phyloP scores from a whole-genome alignment of 2,113 vertebrate species.

The Toxotes chatareus region DNA sequence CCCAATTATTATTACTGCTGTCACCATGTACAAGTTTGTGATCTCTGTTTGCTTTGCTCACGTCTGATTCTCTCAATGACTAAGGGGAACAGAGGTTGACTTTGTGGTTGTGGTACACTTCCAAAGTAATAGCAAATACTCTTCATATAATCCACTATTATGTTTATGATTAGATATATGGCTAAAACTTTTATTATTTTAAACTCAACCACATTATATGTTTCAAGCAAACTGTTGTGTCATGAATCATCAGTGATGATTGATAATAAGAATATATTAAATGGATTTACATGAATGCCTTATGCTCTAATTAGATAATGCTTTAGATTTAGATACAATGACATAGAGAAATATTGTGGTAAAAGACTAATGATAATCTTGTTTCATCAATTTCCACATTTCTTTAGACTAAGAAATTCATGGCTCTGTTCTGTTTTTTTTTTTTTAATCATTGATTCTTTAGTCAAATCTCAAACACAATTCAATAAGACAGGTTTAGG shows the following conservation, averaged over 20 bases:
- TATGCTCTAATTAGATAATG: conserved; percentile 3
- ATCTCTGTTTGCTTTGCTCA: not conserved
- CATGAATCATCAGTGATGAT: not conserved
- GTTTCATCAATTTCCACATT: conserved; percentile 12
- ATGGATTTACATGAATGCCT: conserved; percentile 32
- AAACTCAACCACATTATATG: conserved; percentile 11
- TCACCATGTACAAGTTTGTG: conserved; percentile 7
- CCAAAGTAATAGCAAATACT: not conserved
- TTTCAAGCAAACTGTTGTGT: not conserved
- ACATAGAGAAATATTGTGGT: conserved; percentile 9
- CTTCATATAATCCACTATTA: conserved; percentile 5
- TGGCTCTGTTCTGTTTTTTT: not conserved
- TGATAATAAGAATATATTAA: conserved; percentile 9
- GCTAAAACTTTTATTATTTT: not conserved
- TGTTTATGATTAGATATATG: conserved; percentile 5
- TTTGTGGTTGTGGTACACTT: not conserved
- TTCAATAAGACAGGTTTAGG: conserved; percentile 2
- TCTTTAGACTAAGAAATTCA: conserved; percentile 3
- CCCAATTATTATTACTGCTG: conserved; percentile 4
- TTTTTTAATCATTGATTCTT: not conserved
- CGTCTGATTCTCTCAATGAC: not conserved
- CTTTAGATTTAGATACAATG: not conserved
- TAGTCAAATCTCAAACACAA: conserved; percentile 8
- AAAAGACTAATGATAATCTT: not conserved
- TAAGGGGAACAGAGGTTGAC: not conserved